Evolutionary conservation across 2,113 vertebrate genomes (phyloP), one percentile per base, ranked within the genome.

Genomic region (Limanda limanda): DNA sequence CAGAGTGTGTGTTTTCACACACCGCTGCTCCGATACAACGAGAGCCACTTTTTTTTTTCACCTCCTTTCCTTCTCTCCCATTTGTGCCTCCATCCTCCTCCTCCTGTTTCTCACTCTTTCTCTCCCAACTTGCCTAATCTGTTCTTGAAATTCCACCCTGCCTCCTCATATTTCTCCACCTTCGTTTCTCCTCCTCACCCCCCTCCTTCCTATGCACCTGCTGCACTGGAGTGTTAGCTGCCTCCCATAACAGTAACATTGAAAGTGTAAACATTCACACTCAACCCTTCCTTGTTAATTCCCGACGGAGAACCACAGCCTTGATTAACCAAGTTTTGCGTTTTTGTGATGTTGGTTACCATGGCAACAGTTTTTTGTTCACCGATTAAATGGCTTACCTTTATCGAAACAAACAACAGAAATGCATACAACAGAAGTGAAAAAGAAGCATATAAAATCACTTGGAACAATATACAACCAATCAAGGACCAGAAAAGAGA

Each of bases 1-100:
- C 89, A 86, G 89, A 88, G 92, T 89, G 90, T 91, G 91, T 92
- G 89, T 92, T 92, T 93, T 92, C 89, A 92, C 89, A 88, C 89
- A 83, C 88, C 48, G 68, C 87, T 91, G 90, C 92, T 82, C 83
- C 74, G 62, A 91, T 88, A 89, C 86, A 92, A 90, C 88, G 55
- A 58, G 76, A 86, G 77, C 47, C 76, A 81, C 78, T 81, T 85
- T 81, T 79, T 81, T 79, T 71, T 61, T 52, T n/a, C 23, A 31
- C 7, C 67, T 71, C 72, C 11, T 68, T 71, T 70, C 72, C 63
- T 78, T 72, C 56, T 66, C 57, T 70, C 52, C 61, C 52, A 17
- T 75, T 86, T 87, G 59, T 77, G 66, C 37, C 24, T 82, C 78
- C 71, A 5, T 76, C 71, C 13, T 54, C 45, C 15, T 76, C 68